Base-by-base conservation (phyloP, 2,888 invertebrate species). In the Epinotia nisella region DNA sequence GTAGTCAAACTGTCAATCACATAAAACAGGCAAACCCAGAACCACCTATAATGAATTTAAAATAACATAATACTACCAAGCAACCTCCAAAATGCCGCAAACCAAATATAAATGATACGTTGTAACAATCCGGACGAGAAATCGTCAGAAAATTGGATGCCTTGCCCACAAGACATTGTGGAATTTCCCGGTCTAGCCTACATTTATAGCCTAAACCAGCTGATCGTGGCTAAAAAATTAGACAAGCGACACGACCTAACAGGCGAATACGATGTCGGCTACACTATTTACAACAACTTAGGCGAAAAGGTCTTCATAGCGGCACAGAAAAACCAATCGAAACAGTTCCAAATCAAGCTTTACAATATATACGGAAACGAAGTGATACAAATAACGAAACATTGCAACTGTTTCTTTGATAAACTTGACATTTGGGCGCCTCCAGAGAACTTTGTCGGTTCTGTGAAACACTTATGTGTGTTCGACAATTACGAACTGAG, bases 351-450 rank as follows among this genome's bases (percentile, higher is more conserved):
- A 35, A 75, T 91, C 0, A 87, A 81, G 71, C 82, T 91, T 13
- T 90, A 80, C 74, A 91, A 90, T 60, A 73, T 77, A 39, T 90
- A 91, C 66, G 90, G 91, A 0, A 90, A 90, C 49, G 89, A 90
- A 77, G 83, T 90, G 0, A 86, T 90, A 4, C 75, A 85, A 72
- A 80, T 90, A 0, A 81, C 78, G 19, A 82, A 76, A 68, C 81
- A 81, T 3, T 79, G 74, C 58, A 75, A 75, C 1, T 76, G 76
- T 0, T 87, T 80, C 61, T 41, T 80, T 0, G 85, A 84, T 17
- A 82, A 78, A 51, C 79, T 82, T 0, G 45, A 80, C 0, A 81
- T 90, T 0, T 90, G 85, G 84, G 83, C 89, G 0, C 90, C 90
- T 0, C 83, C 87, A 0, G 90, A 85, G 0, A 82, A 87, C 66